Conservation (phyloP, 2,113 vertebrate species). For the Reinhardtius hippoglossoides region DNA sequence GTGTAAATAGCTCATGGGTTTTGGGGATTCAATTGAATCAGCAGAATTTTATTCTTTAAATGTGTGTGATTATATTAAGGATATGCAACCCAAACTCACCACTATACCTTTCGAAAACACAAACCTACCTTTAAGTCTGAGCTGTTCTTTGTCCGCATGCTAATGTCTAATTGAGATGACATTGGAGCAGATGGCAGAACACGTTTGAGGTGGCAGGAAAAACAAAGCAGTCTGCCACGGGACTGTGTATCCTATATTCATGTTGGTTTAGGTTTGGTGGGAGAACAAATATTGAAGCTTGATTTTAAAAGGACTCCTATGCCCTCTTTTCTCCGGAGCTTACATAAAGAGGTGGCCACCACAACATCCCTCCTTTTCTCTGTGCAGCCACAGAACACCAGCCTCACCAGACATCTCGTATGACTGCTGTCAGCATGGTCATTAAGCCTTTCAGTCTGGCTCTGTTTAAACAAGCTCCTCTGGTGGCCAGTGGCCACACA, state of each 20-base stretch:
- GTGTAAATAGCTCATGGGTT: slow-evolving; percentile 37
- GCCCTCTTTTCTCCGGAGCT: slow-evolving; percentile 58
- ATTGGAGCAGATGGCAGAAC: slow-evolving; percentile 54
- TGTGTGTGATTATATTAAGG: slow-evolving; percentile 41
- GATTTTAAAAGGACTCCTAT: slow-evolving; percentile 50
- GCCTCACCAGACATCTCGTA: slow-evolving; percentile 68
- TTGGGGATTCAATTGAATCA: slow-evolving; percentile 59
- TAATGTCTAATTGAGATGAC: slow-evolving; percentile 70
- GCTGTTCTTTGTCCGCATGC: slow-evolving; percentile 57
- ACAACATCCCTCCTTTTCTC: slow-evolving; percentile 57
- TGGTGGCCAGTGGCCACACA: slow-evolving; percentile 60
- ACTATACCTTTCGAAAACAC: slow-evolving; percentile 53
- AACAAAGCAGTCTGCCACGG: slow-evolving; percentile 54
- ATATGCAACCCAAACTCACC: slow-evolving; percentile 53
- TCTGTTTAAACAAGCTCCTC: slow-evolving; percentile 74
- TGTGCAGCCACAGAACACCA: slow-evolving; percentile 58
- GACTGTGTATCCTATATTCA: slow-evolving; percentile 49
- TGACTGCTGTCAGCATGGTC: slow-evolving; percentile 76
- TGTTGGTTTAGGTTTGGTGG: slow-evolving; percentile 64
- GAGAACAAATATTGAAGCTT: slow-evolving; percentile 62
- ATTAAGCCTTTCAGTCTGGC: slow-evolving; percentile 72
- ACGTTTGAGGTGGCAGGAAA: slow-evolving; percentile 69
- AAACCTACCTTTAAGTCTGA: slow-evolving; percentile 44
- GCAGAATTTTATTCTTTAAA: slow-evolving; percentile 39
- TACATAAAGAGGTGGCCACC: slow-evolving; percentile 60